Evolutionary conservation across 2,113 vertebrate genomes (phyloP).

Genomic region (Capreolus pygargus): DNA sequence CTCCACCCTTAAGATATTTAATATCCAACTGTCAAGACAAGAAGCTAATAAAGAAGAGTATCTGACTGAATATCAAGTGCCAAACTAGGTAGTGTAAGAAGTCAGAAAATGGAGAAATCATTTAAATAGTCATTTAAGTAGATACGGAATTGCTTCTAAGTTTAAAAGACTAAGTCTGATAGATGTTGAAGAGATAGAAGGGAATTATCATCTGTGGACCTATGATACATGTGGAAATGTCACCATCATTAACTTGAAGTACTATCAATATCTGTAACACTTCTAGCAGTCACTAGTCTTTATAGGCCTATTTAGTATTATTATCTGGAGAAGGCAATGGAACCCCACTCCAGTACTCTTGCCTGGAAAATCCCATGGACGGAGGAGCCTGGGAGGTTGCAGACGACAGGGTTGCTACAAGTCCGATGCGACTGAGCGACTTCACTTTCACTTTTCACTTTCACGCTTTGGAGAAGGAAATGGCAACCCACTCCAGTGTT

Average conservation of each 20-base stretch:
- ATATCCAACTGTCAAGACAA: background rate
- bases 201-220: background rate
- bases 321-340: background rate
- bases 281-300: background rate
- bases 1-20: background rate
- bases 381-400: too few species aligned
- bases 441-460: too few species aligned
- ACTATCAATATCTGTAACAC: background rate
- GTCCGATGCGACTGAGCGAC: too few species aligned
- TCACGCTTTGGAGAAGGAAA: too few species aligned
- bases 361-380: too few species aligned
- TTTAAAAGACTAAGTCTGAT: background rate
- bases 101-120: conserved; percentile 4
- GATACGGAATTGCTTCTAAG: background rate
- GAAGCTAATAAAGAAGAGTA: background rate
- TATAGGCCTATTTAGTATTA: background rate
- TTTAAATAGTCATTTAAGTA: background rate
- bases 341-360: too few species aligned
- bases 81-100: background rate
- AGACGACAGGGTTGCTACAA: too few species aligned
- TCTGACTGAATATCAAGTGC: background rate
- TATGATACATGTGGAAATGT: background rate
- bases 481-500: too few species aligned
- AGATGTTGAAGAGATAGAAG: background rate
- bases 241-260: background rate